Conservation (phyloP, 2,888 invertebrate species). For the Boloria selene region DNA sequence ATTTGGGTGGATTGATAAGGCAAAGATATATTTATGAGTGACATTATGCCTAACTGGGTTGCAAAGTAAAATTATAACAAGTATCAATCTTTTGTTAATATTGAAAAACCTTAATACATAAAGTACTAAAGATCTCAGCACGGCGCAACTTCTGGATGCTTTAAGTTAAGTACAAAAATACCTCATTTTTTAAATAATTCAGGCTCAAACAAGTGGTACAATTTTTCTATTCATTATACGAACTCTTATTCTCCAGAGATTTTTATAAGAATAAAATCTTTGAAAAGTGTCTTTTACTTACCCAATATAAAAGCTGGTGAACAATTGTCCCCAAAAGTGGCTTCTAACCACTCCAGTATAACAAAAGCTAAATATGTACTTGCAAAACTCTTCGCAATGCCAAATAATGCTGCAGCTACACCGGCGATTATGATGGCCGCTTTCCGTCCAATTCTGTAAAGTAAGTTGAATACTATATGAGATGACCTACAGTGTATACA, state of each 20-base stretch:
- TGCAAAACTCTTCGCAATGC: slow-evolving; percentile 80
- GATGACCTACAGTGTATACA: too few species aligned
- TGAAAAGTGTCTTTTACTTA: slow-evolving; percentile 31
- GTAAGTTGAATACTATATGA: neutral
- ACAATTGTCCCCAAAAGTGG: slow-evolving; percentile 53
- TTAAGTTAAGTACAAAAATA: neutral
- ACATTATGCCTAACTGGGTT: too few species aligned
- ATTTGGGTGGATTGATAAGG: too few species aligned
- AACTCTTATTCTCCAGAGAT: neutral
- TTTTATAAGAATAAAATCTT: slow-evolving; percentile 11
- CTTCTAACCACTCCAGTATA: slow-evolving; percentile 81
- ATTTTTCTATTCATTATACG: slow-evolving; percentile 1
- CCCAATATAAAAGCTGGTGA: slow-evolving; percentile 49
- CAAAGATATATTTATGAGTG: too few species aligned
- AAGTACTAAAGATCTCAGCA: too few species aligned
- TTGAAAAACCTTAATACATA: too few species aligned
- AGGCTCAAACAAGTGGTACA: neutral
- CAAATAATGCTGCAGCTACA: slow-evolving; percentile 73
- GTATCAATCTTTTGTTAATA: too few species aligned
- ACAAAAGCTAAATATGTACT: slow-evolving; percentile 78
- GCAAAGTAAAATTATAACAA: too few species aligned
- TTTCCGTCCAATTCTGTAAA: slow-evolving; percentile 76
- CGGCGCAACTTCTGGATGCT: too few species aligned
- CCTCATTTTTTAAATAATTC: neutral
- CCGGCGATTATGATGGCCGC: slow-evolving; percentile 77